phyloP scores from a whole-genome alignment of 2,888 invertebrate species.

The Epistrophella euchroma region DNA sequence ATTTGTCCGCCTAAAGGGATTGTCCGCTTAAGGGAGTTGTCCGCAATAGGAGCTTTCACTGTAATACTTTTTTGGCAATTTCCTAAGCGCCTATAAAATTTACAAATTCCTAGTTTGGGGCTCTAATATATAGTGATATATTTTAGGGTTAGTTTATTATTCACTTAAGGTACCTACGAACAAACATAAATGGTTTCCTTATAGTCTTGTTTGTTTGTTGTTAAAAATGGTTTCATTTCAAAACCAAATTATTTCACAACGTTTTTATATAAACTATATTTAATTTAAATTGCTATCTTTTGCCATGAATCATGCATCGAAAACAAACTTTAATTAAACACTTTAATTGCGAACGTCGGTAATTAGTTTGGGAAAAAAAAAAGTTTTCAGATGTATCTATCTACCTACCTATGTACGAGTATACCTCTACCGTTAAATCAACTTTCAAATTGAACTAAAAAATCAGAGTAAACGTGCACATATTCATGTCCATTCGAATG shows the following conservation, averaged over 20 bases:
- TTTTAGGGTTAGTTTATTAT: no score
- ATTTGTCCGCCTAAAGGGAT: no score
- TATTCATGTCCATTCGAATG: constrained; percentile 16
- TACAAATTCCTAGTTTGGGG: no score
- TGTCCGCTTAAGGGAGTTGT: no score
- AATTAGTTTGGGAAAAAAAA: constrained; percentile 6
- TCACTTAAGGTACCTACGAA: no score
- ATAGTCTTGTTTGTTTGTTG: neutral
- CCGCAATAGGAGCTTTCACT: no score
- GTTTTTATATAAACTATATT: neutral
- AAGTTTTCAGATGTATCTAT: neutral
- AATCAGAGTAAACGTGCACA: constrained; percentile 10
- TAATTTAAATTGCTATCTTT: neutral
- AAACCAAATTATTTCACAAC: constrained; percentile 1
- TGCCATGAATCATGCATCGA: neutral
- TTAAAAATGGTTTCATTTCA: neutral
- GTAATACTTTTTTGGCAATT: no score
- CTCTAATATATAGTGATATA: no score
- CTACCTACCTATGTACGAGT: neutral
- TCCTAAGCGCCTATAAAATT: no score
- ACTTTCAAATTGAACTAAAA: constrained; percentile 26
- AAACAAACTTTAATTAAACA: constrained; percentile 35
- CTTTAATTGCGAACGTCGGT: constrained; percentile 8
- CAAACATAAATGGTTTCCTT: neutral
- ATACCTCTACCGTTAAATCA: neutral